Base-by-base conservation (phyloP, 2,888 invertebrate species). In the Coenonympha glycerion region DNA sequence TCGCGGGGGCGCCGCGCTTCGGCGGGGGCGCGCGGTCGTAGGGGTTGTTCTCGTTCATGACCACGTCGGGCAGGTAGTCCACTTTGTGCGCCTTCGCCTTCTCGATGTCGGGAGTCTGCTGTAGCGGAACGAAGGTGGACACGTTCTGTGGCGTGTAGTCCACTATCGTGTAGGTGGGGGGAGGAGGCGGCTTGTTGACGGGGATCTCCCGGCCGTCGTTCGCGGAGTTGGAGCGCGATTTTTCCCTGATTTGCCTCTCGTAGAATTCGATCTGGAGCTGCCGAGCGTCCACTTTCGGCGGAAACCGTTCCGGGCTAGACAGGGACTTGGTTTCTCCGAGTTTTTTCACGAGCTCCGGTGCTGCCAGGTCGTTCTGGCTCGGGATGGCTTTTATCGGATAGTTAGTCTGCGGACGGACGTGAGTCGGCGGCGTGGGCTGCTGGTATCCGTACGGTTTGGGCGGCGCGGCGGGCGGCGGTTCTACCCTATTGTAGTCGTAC, bases 91-190 rank as follows among this genome's bases (percentile, higher is more conserved):
- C 85, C 52, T 79, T 79, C 24, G 84, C 81, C 56, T 86, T 85
- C 58, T 87, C 87, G 50, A 87, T 87, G 56, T 87, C 87, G 2
- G 87, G 87, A 22, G 87, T 88, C 58, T 82, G 85, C 52, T 87
- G 87, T 47, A 88, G 71, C 30, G 87, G 88, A 2, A 81, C 73
- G 55, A 89, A 88, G 1, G 88, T 82, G n/a, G 81, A 73, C n/a
- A 68, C 66, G 30, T 73, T 68, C 31, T 78, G 75, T 21, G 89
- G 79, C 6, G 89, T 86, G 60, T 76, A 88, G 66, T 87, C 87
- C 8, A 88, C 87, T 33, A 87, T 74, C 15, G 89, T 80, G 61
- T 89, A 89, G 9, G 73, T 57, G 9, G 61, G 53, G 1, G 58
- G 58, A 6, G 60, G 54, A 13, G 60, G 58, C 6, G 71, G 68